Conservation (phyloP, 1,140 invertebrate species). For the Drosophila saltans region DNA sequence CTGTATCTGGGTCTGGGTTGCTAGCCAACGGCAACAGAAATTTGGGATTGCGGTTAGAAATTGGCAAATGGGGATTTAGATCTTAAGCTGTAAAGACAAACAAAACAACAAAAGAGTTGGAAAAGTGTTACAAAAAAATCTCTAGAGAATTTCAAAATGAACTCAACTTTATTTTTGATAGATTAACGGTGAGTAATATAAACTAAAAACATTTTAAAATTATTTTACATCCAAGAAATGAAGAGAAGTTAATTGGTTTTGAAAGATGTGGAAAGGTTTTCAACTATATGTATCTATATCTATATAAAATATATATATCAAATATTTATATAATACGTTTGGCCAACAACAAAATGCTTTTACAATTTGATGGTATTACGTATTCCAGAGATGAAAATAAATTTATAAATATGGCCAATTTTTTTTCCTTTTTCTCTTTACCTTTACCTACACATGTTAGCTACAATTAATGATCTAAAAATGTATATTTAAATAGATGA, state of each 20-base stretch:
- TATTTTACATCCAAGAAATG: neutral
- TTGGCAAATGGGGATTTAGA: constrained; percentile 11
- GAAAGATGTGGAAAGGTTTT: too few species aligned
- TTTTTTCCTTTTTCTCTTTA: too few species aligned
- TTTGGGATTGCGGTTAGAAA: constrained; percentile 20
- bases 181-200: neutral
- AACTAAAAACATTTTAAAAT: neutral
- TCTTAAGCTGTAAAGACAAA: constrained; percentile 45
- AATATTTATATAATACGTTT: too few species aligned
- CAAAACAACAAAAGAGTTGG: constrained; percentile 18
- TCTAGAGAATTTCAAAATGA: neutral
- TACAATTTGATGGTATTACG: too few species aligned
- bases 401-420: too few species aligned
- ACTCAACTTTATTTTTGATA: neutral
- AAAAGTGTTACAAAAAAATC: neutral
- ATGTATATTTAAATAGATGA: too few species aligned
- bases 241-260: neutral
- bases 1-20: constrained; percentile 30
- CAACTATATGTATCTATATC: too few species aligned
- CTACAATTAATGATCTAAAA: too few species aligned
- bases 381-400: too few species aligned
- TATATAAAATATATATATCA: too few species aligned
- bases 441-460: too few species aligned
- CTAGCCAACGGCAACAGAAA: constrained; percentile 40
- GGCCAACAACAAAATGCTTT: too few species aligned